These are phyloP conservation scores for Ifrita kowaldi DNA, from an alignment of 2,113 vertebrate genomes.

Conservation along the genomic window DNA sequence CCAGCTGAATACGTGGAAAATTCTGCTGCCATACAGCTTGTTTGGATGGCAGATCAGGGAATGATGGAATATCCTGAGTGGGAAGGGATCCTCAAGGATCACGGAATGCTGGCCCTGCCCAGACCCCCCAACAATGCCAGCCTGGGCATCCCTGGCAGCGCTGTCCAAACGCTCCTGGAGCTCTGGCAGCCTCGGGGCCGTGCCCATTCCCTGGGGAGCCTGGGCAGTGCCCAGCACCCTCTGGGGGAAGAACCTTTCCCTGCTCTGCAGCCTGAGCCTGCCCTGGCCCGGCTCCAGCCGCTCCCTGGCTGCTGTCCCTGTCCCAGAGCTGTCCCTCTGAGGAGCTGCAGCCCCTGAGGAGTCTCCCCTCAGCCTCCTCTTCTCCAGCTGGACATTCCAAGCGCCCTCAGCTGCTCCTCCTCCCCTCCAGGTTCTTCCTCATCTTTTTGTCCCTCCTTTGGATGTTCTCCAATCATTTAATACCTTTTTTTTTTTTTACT, in stretches of 20 bases:
- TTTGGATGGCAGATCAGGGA: background rate
- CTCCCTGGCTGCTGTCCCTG: background rate
- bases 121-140: background rate
- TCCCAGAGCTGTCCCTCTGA: background rate
- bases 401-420: background rate
- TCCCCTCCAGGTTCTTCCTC: background rate
- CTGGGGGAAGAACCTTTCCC: background rate
- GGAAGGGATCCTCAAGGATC: background rate
- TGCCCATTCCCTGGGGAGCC: background rate
- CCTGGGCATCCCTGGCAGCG: background rate
- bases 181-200: background rate
- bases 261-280: accelerated
- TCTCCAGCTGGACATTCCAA: background rate
- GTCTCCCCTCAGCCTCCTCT: background rate
- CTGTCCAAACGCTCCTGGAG: background rate
- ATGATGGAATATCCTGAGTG: background rate
- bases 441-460: background rate
- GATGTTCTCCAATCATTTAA: background rate
- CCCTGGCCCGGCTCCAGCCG: background rate
- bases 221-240: background rate
- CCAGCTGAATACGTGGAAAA: slow-evolving; percentile 44
- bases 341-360: background rate
- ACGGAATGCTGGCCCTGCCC: background rate
- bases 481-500: accelerated
- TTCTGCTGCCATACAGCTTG: slow-evolving; percentile 1